Conservation (phyloP, 1,140 invertebrate genomes). For the Zelostemma sp. region DNA sequence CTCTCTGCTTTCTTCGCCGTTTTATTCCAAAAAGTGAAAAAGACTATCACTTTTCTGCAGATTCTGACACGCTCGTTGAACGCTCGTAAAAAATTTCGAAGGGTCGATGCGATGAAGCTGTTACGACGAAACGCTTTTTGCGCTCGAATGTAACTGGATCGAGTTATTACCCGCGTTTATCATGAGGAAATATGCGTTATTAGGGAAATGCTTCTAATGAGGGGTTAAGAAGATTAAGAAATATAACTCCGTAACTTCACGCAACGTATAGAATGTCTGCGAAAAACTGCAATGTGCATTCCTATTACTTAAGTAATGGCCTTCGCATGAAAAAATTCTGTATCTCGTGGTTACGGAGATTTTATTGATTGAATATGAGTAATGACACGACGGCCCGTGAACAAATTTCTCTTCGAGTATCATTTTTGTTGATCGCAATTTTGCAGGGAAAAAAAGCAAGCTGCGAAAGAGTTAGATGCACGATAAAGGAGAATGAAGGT, state of each 20-base stretch:
- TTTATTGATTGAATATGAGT: no score
- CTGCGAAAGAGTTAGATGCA: not conserved
- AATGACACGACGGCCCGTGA: no score
- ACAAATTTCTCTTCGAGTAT: no score
- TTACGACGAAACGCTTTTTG: not conserved
- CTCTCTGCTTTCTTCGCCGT: not conserved
- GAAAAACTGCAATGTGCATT: not conserved
- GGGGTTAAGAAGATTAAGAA: not conserved
- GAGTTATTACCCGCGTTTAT: not conserved
- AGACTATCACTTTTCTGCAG: not conserved
- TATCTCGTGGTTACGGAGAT: no score
- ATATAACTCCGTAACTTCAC: not conserved
- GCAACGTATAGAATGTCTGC: not conserved
- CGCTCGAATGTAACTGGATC: not conserved
- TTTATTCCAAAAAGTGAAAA: not conserved
- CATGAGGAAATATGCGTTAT: not conserved
- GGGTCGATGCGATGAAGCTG: not conserved
- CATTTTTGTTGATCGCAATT: no score
- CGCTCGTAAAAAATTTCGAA: not conserved
- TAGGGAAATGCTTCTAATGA: not conserved
- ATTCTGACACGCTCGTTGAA: not conserved
- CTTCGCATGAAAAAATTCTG: no score
- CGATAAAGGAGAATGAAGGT: not conserved
- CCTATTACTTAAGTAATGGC: not conserved
- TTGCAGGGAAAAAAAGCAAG: no score